Evolutionary conservation across 2,797 vertebrate species (phyloP).

Genomic region (Sebastes trivittatus): DNA sequence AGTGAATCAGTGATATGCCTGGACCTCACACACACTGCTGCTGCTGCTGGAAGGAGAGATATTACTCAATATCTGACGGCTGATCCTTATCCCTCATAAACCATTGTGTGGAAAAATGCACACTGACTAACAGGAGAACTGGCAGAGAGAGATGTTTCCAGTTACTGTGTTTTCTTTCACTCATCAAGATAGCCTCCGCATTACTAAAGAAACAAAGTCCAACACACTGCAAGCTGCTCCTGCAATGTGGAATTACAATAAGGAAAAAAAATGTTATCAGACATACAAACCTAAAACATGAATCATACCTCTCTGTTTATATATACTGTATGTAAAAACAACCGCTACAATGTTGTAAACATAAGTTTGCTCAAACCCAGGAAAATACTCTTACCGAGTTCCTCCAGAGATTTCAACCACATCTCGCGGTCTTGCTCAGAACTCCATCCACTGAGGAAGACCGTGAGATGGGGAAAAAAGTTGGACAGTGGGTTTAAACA

Average conservation of each 20-base stretch:
- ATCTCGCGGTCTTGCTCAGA: not conserved
- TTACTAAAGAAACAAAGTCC: constrained; percentile 26
- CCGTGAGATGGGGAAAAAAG: not conserved
- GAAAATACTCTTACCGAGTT: not conserved
- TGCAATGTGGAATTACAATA: not conserved
- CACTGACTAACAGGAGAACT: constrained; percentile 17
- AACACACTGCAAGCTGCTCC: not conserved
- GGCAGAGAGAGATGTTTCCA: constrained; percentile 30
- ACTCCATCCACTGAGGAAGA: not conserved
- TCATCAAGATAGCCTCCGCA: constrained; percentile 36
- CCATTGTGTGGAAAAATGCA: constrained; percentile 47
- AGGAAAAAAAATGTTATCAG: not conserved
- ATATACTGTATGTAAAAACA: not conserved
- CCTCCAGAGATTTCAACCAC: not conserved
- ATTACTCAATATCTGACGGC: constrained; percentile 64
- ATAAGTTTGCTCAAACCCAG: not conserved
- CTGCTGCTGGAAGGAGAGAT: constrained; percentile 41
- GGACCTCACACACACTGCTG: constrained; percentile 78
- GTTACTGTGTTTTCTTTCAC: constrained; percentile 39
- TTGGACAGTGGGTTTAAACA: not conserved
- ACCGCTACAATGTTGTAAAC: not conserved
- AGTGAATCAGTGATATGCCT: constrained; percentile 62
- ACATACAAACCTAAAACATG: not conserved
- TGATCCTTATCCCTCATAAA: constrained; percentile 64
- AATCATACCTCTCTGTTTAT: not conserved